A percentile compares a stretch with the other conserved stretches of the same genome.
phyloP scores from a whole-genome alignment of 2,113 vertebrate genomes.

The Strix uralensis region DNA sequence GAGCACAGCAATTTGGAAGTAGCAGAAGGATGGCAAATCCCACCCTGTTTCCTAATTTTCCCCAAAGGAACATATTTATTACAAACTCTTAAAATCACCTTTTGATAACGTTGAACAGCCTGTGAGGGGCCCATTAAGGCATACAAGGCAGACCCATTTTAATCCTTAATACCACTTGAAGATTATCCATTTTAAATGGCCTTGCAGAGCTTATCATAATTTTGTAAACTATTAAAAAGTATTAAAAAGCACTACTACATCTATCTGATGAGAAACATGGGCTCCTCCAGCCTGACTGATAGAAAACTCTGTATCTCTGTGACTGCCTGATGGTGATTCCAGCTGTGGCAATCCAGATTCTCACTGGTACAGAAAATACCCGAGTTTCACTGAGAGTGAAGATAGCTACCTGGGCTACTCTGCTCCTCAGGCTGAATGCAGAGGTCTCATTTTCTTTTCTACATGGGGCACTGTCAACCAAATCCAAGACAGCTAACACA shows the following conservation, averaged over 20 bases:
- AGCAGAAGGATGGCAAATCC: conserved; percentile 63
- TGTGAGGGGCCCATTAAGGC: conserved; percentile 57
- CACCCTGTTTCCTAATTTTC: conserved; percentile 43
- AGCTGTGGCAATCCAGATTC: not conserved
- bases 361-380: not conserved
- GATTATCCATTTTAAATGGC: conserved; percentile 66
- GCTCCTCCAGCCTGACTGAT: not conserved
- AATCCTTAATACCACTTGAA: conserved; percentile 53
- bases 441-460: not conserved
- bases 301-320: not conserved
- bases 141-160: conserved; percentile 50
- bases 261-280: conserved; percentile 16
- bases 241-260: conserved; percentile 24
- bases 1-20: conserved; percentile 44
- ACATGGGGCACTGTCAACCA: not conserved
- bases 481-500: not conserved
- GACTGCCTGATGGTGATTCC: not conserved
- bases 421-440: not conserved
- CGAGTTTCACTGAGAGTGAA: not conserved
- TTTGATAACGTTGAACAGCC: conserved; percentile 56
- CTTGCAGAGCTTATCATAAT: conserved; percentile 61
- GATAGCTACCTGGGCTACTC: not conserved
- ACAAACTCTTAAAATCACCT: conserved; percentile 63
- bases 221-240: conserved; percentile 54
- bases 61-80: conserved; percentile 62